These are phyloP conservation scores for Catamblyrhynchus diadema DNA, from an alignment of 2,797 vertebrate species.

Conservation along the genomic window DNA sequence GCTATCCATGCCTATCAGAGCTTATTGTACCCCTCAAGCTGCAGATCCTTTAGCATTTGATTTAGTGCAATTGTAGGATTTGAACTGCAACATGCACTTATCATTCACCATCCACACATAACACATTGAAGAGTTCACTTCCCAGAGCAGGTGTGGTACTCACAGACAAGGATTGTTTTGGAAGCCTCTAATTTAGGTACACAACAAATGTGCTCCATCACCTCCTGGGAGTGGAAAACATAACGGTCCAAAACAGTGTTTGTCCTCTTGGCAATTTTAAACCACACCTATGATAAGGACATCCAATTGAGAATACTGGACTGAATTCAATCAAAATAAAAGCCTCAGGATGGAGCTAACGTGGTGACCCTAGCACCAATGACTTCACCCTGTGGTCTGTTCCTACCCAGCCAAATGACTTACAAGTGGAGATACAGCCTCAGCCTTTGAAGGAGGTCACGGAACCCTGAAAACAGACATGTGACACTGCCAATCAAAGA, in stretches of 20 bases:
- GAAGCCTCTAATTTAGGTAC: background rate
- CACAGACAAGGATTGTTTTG: background rate
- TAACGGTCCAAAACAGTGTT: background rate
- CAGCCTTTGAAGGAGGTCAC: accelerated
- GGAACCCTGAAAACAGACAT: background rate
- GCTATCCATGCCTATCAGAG: background rate
- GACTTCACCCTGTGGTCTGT: background rate
- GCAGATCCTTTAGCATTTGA: background rate
- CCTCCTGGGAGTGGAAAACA: background rate
- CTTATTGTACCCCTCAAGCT: background rate
- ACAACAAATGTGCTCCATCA: background rate
- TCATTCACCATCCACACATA: background rate
- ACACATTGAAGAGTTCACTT: background rate
- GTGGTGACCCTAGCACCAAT: background rate
- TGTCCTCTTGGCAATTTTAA: background rate
- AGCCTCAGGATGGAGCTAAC: background rate
- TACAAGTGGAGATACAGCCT: background rate
- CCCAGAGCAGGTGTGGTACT: background rate
- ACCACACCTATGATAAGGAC: background rate
- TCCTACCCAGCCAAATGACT: background rate
- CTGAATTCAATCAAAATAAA: background rate
- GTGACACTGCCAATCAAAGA: background rate
- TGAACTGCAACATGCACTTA: background rate
- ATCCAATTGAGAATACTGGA: background rate
- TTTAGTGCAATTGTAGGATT: background rate